Evolutionary conservation across 1,140 invertebrate species (phyloP), one percentile per base, ranked within the genome.

Genomic region (Drosophila neocordata): DNA sequence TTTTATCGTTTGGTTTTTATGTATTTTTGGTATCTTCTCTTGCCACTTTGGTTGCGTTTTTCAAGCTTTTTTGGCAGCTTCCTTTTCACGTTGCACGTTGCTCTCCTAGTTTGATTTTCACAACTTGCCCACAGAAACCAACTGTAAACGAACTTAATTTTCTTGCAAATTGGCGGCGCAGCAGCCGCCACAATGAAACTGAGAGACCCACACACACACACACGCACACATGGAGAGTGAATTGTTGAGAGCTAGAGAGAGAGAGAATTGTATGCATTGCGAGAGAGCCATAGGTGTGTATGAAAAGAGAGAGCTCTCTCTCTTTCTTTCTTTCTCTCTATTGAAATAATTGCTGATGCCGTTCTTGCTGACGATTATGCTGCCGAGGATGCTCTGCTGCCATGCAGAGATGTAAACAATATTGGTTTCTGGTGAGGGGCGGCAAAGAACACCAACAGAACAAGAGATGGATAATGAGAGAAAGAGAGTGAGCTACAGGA

Each of bases 101-200:
- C 77, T 70, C 65, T 66, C 65, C 65, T 61, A 59, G 72, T 58
- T 64, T 11, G 60, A 60, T 87, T 82, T 76, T 73, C 82, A 85
- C 81, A 81, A 85, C 74, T 87, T 79, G 69, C 64, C 62, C 70
- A 74, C 79, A 64, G 74, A 74, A 65, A 69, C 72, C 63, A 76
- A 79, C 70, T 77, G 79, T 79, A 82, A 80, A 69, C 82, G 78
- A 74, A 87, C 82, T 87, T 78, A 85, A 75, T 87, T 87, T 85
- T 71, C 82, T 85, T 74, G 77, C 82, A 81, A 85, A 85, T 85
- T 81, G 81, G 74, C 82, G 67, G 67, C 74, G 82, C 78, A 77
- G 82, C 80, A 77, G 74, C 79, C 66, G 56, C 72, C 69, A 62
- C 69, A 61, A 59, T 68, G 58, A 44, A 65, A 55, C 53, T 52